phyloP scores from a whole-genome alignment of 1,140 invertebrate species.

The Harpegnathos saltator region DNA sequence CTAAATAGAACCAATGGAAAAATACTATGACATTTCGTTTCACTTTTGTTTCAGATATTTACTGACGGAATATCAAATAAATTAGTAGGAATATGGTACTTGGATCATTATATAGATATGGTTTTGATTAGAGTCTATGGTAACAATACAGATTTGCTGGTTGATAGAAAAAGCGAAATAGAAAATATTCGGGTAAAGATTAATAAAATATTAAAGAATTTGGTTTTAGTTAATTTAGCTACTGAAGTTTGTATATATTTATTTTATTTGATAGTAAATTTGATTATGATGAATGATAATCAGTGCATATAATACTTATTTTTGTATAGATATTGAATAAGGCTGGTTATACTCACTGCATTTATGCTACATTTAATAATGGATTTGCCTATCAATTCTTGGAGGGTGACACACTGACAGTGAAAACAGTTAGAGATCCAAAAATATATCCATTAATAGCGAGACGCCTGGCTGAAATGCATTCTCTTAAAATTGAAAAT shows the following conservation, averaged over 20 bases:
- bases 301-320: slow-evolving; percentile 56
- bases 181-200: slow-evolving; percentile 88
- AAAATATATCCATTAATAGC: slow-evolving; percentile 92
- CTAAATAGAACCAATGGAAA: background rate
- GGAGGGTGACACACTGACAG: slow-evolving; percentile 92
- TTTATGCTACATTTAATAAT: slow-evolving; percentile 97
- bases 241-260: background rate
- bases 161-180: slow-evolving; percentile 94
- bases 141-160: slow-evolving; percentile 96
- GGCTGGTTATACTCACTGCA: slow-evolving; percentile 92
- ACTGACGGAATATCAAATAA: slow-evolving; percentile 98
- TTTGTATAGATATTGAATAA: slow-evolving; percentile 90
- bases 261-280: slow-evolving; percentile 27
- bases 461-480: slow-evolving; percentile 93
- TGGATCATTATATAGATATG: slow-evolving; percentile 88
- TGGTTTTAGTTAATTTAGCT: background rate
- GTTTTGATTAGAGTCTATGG: slow-evolving; percentile 97
- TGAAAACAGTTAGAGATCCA: slow-evolving; percentile 89
- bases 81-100: slow-evolving; percentile 91
- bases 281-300: background rate
- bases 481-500: slow-evolving; percentile 87
- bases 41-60: slow-evolving; percentile 90
- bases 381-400: slow-evolving; percentile 97
- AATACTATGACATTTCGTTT: background rate
- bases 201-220: background rate